Percentiles rank a stretch among this genome's conserved stretches.
These are phyloP conservation scores for Drosophila sechellia DNA, from an alignment of 1,140 invertebrate genomes.

Conservation along the genomic window DNA sequence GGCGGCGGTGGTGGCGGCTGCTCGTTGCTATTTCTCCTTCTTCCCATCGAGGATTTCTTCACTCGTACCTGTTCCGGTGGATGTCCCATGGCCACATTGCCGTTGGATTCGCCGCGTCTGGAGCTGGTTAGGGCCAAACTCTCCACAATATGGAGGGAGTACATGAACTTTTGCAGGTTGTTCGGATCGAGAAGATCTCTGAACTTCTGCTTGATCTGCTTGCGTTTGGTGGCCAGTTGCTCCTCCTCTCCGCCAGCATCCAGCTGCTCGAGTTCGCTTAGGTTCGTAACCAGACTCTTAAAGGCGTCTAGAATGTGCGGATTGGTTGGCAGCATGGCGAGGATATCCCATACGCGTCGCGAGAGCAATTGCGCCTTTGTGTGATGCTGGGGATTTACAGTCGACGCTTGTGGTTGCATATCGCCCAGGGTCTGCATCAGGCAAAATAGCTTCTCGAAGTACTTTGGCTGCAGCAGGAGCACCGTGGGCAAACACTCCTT, in stretches of 20 bases:
- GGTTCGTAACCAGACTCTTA: slow-evolving; percentile 88
- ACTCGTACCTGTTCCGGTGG: slow-evolving; percentile 52
- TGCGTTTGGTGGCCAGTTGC: slow-evolving; percentile 64
- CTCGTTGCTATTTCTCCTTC: slow-evolving; percentile 71
- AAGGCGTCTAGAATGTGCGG: slow-evolving; percentile 93
- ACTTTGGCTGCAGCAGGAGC: slow-evolving; percentile 92
- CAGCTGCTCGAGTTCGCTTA: slow-evolving; percentile 59
- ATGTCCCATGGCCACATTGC: slow-evolving; percentile 45
- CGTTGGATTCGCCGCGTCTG: slow-evolving; percentile 55
- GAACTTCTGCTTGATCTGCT: slow-evolving; percentile 86
- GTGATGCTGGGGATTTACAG: slow-evolving; percentile 89
- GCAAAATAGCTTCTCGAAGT: slow-evolving; percentile 95
- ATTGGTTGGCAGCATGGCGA: slow-evolving; percentile 95
- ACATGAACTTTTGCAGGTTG: slow-evolving; percentile 97
- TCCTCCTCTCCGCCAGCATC: slow-evolving; percentile 53
- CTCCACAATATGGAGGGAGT: slow-evolving; percentile 96
- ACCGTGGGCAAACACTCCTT: slow-evolving; percentile 93
- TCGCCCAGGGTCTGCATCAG: slow-evolving; percentile 95
- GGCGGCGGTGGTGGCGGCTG: slow-evolving; percentile 23
- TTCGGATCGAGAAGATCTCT: slow-evolving; percentile 92
- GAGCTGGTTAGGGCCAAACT: slow-evolving; percentile 82
- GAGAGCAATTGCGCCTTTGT: slow-evolving; percentile 96
- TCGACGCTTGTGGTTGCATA: slow-evolving; percentile 90
- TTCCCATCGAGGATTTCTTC: slow-evolving; percentile 46
- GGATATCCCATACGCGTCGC: slow-evolving; percentile 95